Percentiles rank a stretch among this genome's conserved stretches.
These are phyloP conservation scores for Harmothoe impar DNA, from an alignment of 2,888 invertebrate genomes.

Conservation along the genomic window DNA sequence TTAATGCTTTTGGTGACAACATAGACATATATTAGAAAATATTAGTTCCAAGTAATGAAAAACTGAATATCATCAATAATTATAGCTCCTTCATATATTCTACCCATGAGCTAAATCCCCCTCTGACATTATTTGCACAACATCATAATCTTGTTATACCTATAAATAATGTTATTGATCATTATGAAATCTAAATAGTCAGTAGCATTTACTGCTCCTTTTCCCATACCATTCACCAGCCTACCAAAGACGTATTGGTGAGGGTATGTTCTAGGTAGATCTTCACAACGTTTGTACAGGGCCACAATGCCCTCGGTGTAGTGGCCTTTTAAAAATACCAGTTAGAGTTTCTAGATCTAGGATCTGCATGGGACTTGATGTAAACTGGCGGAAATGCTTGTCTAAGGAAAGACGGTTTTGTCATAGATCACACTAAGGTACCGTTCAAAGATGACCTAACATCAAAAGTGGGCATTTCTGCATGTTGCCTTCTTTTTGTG, in stretches of 20 bases:
- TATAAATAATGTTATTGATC: neutral
- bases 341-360: neutral
- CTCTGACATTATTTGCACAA: neutral
- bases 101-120: too few relatives aligned
- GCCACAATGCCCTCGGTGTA: neutral
- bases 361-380: slow-evolving; percentile 14
- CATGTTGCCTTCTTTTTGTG: too few relatives aligned
- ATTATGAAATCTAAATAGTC: neutral
- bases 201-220: neutral
- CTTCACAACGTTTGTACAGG: slow-evolving; percentile 18
- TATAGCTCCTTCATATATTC: too few relatives aligned
- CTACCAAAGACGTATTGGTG: neutral
- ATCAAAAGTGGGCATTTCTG: too few relatives aligned
- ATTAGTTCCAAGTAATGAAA: too few relatives aligned
- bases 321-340: neutral
- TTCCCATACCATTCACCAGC: neutral
- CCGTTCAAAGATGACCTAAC: too few relatives aligned
- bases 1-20: too few relatives aligned
- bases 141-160: too few relatives aligned
- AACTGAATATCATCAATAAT: too few relatives aligned
- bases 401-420: slow-evolving; percentile 18
- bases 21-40: too few relatives aligned
- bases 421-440: neutral
- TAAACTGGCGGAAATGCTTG: neutral
- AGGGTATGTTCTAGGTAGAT: slow-evolving; percentile 6